phyloP scores from a whole-genome alignment of 2,113 vertebrate genomes.

The Grus americana region DNA sequence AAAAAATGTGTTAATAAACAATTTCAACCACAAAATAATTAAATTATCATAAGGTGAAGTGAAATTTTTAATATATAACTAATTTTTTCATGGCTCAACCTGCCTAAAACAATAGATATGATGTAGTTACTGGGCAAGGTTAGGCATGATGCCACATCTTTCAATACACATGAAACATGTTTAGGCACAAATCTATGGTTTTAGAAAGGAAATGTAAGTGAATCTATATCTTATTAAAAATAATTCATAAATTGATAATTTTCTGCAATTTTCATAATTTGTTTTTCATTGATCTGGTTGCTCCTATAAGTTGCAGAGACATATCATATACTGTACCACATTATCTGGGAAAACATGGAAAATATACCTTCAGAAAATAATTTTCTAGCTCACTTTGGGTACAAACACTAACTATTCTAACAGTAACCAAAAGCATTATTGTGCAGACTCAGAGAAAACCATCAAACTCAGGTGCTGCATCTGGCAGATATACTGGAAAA shows the following conservation, averaged over 20 bases:
- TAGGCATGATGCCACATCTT: not conserved
- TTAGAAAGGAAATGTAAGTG: not conserved
- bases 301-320: not conserved
- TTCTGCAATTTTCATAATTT: not conserved
- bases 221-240: not conserved
- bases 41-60: not conserved
- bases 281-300: not conserved
- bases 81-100: not conserved
- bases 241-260: not conserved
- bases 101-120: not conserved
- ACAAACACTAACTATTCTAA: not conserved
- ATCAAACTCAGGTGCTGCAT: not conserved
- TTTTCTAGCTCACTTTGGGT: not conserved
- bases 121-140: not conserved
- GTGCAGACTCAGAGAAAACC: not conserved
- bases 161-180: not conserved
- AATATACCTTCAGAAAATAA: not conserved
- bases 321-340: fast-evolving
- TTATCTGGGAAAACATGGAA: not conserved
- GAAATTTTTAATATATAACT: not conserved
- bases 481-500: not conserved
- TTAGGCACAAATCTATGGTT: not conserved
- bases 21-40: not conserved
- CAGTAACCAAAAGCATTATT: not conserved
- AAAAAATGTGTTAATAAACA: not conserved